Evolutionary conservation across 1,140 invertebrate species (phyloP).

Genomic region (Lordiphosa collinella): DNA sequence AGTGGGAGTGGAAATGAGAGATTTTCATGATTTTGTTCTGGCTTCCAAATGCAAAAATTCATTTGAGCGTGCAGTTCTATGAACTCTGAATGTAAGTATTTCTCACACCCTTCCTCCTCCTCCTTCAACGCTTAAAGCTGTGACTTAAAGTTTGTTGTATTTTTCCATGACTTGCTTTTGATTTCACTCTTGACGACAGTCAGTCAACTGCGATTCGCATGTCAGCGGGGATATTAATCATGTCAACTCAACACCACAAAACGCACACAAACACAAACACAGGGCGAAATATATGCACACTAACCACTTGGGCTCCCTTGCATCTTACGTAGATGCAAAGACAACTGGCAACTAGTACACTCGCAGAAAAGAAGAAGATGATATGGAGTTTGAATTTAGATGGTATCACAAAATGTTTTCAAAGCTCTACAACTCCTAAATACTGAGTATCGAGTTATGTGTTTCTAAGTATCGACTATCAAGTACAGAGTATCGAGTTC

Average conservation of each 20-base stretch:
- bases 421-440: too few species aligned
- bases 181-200: conserved; percentile 75
- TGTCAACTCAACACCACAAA: conserved; percentile 64
- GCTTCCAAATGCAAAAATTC: background rate
- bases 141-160: conserved; percentile 4
- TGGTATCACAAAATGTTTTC: too few species aligned
- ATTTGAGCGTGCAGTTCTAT: too few species aligned
- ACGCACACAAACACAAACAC: conserved; percentile 27
- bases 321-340: conserved; percentile 22
- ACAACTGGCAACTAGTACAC: conserved; percentile 22
- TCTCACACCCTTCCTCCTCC: background rate
- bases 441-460: too few species aligned
- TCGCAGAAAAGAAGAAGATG: background rate
- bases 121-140: conserved; percentile 14
- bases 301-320: conserved; percentile 10
- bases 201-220: conserved; percentile 63
- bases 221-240: conserved; percentile 73
- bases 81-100: too few species aligned
- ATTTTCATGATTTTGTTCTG: conserved; percentile 25
- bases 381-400: background rate
- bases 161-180: conserved; percentile 51
- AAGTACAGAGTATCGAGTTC: too few species aligned
- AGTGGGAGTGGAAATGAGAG: background rate
- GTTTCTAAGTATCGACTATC: too few species aligned
- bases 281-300: conserved; percentile 2